Conservation (phyloP, 2,888 invertebrate genomes). For the Ditula angustiorana region DNA sequence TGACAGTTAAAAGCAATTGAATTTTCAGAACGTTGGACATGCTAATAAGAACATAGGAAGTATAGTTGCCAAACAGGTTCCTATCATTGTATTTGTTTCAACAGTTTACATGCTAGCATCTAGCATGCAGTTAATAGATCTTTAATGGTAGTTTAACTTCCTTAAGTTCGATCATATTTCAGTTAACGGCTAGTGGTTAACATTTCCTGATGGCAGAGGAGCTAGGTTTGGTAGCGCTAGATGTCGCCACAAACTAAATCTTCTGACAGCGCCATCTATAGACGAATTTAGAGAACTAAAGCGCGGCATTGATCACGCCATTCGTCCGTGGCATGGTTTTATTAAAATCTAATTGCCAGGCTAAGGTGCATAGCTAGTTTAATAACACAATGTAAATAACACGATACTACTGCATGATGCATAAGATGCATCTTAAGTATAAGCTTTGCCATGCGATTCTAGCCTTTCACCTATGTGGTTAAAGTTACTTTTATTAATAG, state of each 20-base stretch:
- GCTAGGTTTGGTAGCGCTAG: too few relatives aligned
- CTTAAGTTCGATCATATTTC: not conserved
- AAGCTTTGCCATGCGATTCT: not conserved
- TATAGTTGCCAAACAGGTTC: too few relatives aligned
- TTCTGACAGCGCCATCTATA: not conserved
- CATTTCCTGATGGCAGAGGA: too few relatives aligned
- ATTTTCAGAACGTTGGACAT: too few relatives aligned
- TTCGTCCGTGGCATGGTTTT: slow-evolving; percentile 12
- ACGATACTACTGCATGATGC: slow-evolving; percentile 15
- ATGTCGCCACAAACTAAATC: not conserved
- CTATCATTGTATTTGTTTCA: not conserved
- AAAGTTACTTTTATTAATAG: not conserved
- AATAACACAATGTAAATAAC: slow-evolving; percentile 19
- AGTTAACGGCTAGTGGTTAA: too few relatives aligned
- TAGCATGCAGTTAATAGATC: not conserved
- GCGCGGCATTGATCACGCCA: not conserved
- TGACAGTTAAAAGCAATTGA: too few relatives aligned
- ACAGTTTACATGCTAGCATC: not conserved
- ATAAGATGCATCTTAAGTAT: too few relatives aligned
- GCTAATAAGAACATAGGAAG: too few relatives aligned
- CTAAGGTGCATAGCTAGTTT: slow-evolving; percentile 8
- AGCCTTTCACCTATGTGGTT: not conserved
- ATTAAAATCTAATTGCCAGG: slow-evolving; percentile 25
- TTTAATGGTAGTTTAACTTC: not conserved
- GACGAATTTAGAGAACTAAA: not conserved